These are phyloP conservation scores for Bambusicola thoracicus DNA, from an alignment of 2,113 vertebrate species.

Conservation along the genomic window DNA sequence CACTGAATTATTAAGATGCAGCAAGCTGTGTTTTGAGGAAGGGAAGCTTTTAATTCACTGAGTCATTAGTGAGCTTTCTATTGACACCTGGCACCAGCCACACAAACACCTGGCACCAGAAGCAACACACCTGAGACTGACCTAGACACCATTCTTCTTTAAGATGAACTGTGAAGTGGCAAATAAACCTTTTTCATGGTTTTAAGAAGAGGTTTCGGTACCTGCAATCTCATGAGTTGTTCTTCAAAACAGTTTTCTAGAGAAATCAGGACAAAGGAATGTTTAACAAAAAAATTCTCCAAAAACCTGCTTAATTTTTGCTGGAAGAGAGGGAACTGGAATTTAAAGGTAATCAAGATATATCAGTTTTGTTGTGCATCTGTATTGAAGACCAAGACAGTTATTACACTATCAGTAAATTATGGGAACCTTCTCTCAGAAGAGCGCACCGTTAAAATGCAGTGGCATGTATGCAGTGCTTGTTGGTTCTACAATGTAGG, in stretches of 20 bases:
- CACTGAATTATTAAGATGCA: background rate
- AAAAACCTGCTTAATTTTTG: background rate
- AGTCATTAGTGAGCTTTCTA: background rate
- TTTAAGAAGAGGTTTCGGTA: background rate
- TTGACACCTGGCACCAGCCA: background rate
- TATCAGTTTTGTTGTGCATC: background rate
- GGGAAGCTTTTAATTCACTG: constrained; percentile 14
- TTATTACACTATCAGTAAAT: background rate
- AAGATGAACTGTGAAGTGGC: background rate
- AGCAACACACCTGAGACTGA: background rate
- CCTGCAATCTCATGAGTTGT: background rate
- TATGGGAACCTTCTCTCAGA: background rate
- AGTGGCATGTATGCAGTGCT: background rate
- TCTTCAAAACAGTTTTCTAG: background rate
- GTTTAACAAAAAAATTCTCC: background rate
- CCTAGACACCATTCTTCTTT: background rate
- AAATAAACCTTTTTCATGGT: background rate
- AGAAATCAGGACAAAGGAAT: background rate
- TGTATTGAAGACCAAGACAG: background rate
- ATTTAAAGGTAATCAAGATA: background rate
- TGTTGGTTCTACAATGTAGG: background rate
- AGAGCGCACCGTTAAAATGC: background rate
- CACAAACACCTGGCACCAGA: background rate
- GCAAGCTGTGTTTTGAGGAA: background rate
- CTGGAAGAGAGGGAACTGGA: background rate